phyloP scores from a whole-genome alignment of 2,888 invertebrate species.

The Zootermopsis nevadensis region DNA sequence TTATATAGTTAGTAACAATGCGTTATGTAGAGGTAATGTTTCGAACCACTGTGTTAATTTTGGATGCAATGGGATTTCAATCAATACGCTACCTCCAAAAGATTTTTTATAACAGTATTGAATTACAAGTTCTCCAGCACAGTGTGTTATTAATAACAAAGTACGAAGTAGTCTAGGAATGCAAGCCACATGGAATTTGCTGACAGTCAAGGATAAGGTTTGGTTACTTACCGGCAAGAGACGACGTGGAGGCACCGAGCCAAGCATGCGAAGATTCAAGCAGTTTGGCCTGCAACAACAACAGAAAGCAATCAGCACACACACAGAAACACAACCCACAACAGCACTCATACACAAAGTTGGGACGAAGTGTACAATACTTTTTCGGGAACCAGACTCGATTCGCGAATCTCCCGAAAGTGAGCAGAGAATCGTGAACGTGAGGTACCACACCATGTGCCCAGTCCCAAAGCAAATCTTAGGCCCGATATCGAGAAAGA shows the following conservation, averaged over 20 bases:
- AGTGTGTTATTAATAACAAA: constrained; percentile 1
- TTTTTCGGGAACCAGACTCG: no score
- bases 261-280: constrained; percentile 92
- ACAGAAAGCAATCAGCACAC: constrained; percentile 57
- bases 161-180: constrained; percentile 3
- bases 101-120: neutral
- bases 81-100: neutral
- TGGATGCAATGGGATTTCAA: constrained; percentile 18
- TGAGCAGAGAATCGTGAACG: no score
- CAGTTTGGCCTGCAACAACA: constrained; percentile 86
- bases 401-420: no score
- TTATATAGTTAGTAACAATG: neutral
- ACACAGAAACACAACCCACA: no score
- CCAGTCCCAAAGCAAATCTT: no score
- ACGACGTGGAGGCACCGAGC: constrained; percentile 90
- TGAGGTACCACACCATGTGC: no score
- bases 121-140: neutral
- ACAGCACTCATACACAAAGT: no score
- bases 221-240: constrained; percentile 87
- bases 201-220: constrained; percentile 1
- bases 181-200: constrained; percentile 13
- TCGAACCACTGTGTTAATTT: neutral
- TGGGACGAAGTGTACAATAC: no score
- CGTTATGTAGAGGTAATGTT: neutral
- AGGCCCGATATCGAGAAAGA: no score